These are phyloP conservation scores for Seriola quinqueradiata DNA, from an alignment of 2,113 vertebrate species.

Conservation along the genomic window DNA sequence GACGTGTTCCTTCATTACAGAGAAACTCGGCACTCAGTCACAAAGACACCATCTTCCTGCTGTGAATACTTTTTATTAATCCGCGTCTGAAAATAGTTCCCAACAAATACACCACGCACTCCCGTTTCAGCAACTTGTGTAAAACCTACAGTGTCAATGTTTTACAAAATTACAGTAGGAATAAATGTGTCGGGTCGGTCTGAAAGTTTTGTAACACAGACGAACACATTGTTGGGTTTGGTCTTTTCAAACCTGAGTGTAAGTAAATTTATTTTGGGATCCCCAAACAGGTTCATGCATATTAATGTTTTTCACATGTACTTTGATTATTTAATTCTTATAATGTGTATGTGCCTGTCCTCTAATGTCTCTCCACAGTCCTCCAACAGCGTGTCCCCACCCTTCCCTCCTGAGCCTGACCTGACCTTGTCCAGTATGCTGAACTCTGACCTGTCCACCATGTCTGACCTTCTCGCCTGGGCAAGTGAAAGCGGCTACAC, in stretches of 20 bases:
- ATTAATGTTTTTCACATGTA: neutral
- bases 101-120: too few relatives aligned
- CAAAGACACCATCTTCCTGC: too few relatives aligned
- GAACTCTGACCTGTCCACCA: conserved; percentile 69
- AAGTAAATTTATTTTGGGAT: neutral
- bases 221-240: neutral
- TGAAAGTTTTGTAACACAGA: neutral
- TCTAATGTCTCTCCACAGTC: conserved; percentile 72
- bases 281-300: neutral
- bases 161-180: neutral
- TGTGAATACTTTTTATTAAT: too few relatives aligned
- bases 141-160: too few relatives aligned
- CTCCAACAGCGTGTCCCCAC: conserved; percentile 81
- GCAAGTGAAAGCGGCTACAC: conserved; percentile 72
- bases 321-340: neutral
- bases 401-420: conserved; percentile 73
- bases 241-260: neutral
- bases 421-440: conserved; percentile 75
- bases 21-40: too few relatives aligned
- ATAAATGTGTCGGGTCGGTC: neutral
- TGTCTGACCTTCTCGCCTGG: conserved; percentile 78
- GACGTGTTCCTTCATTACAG: too few relatives aligned
- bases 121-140: too few relatives aligned
- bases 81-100: too few relatives aligned
- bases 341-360: neutral